Conservation (phyloP, 2,888 invertebrate genomes). For the Dyspetes luteomarginatus region DNA sequence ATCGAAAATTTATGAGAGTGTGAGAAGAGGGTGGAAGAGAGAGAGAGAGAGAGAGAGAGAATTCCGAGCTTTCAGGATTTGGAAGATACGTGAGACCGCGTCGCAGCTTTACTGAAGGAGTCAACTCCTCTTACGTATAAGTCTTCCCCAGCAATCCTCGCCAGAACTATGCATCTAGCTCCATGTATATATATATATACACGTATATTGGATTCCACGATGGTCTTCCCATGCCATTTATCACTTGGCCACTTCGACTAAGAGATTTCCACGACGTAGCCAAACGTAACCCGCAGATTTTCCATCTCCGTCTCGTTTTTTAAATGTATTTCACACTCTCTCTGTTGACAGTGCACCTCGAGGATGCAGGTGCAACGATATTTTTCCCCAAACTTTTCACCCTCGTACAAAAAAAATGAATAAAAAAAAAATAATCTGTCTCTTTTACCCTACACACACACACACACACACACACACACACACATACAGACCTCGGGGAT, state of each 20-base stretch:
- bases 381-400: conserved; percentile 46
- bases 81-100: conserved; percentile 38
- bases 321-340: conserved; percentile 18
- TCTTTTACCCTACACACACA: neutral
- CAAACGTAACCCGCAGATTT: conserved; percentile 30
- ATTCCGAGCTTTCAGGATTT: conserved; percentile 18
- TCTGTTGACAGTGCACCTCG: conserved; percentile 23
- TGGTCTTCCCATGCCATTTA: conserved; percentile 47
- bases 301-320: conserved; percentile 20
- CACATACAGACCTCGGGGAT: too few species aligned
- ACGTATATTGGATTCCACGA: conserved; percentile 1
- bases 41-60: conserved; percentile 39
- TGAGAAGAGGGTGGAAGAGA: conserved; percentile 33
- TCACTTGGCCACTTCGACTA: conserved; percentile 58
- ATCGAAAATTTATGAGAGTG: conserved; percentile 59
- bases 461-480: too few species aligned
- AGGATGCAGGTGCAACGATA: conserved; percentile 45
- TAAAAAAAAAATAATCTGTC: conserved; percentile 38
- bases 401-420: conserved; percentile 18
- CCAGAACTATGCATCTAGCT: conserved; percentile 22
- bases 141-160: conserved; percentile 44
- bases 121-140: conserved; percentile 49
- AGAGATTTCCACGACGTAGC: conserved; percentile 62
- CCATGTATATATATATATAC: neutral
- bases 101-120: conserved; percentile 53